phyloP scores from a whole-genome alignment of 2,797 vertebrate genomes.

The Muraenolepis orangiensis region DNA sequence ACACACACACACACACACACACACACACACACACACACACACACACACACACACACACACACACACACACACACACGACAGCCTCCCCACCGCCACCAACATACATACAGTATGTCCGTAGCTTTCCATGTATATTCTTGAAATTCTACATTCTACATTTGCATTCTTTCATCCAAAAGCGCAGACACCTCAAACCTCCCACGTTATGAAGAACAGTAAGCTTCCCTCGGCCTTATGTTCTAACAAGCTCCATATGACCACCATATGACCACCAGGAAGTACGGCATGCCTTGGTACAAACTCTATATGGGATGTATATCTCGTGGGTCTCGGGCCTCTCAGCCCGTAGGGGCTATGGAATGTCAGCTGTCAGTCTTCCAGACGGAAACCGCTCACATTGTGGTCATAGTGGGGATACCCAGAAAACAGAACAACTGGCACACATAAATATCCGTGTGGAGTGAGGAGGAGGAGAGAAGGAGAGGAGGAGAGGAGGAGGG shows the following conservation, averaged over 20 bases:
- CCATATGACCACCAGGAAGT: too few relatives aligned
- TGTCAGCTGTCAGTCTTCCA: slow-evolving; percentile 67
- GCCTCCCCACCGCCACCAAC: background rate
- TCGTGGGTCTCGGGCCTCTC: slow-evolving; percentile 37
- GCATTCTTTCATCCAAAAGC: background rate
- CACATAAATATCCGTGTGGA: slow-evolving; percentile 51
- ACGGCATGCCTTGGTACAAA: too few relatives aligned
- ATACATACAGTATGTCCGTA: background rate
- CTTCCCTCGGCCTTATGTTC: too few relatives aligned
- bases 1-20: too few relatives aligned
- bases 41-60: background rate
- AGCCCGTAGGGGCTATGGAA: slow-evolving; percentile 57
- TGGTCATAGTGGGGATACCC: slow-evolving; percentile 58
- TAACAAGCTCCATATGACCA: too few relatives aligned
- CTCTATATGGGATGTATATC: slow-evolving; percentile 35
- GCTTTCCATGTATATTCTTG: slow-evolving; percentile 8
- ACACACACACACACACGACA: background rate
- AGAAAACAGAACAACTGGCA: slow-evolving; percentile 55
- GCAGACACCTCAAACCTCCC: background rate
- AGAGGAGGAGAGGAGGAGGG: too few relatives aligned
- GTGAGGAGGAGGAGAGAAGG: slow-evolving; percentile 23
- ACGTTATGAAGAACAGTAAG: background rate
- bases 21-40: too few relatives aligned
- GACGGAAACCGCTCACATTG: slow-evolving; percentile 60
- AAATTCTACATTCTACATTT: slow-evolving; percentile 18